These are phyloP conservation scores for Caradrina clavipalpis DNA, from an alignment of 2,888 invertebrate genomes.

Conservation along the genomic window DNA sequence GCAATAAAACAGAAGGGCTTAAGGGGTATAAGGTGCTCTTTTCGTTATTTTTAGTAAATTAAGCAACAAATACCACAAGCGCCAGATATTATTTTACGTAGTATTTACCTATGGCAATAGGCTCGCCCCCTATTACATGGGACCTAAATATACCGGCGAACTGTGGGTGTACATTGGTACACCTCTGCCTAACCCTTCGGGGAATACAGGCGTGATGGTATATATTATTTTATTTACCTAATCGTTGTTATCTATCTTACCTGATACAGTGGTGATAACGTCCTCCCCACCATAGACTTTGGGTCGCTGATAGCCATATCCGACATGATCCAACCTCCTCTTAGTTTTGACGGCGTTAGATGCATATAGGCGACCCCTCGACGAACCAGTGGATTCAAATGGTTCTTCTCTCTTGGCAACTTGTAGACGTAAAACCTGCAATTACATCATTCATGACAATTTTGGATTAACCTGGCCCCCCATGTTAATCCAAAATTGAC, in stretches of 20 bases:
- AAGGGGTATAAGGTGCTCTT: background rate
- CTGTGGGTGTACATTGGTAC: no score
- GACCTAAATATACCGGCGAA: no score
- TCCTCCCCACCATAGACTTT: slow-evolving; percentile 92
- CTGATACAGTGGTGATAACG: slow-evolving; percentile 91
- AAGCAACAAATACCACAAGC: background rate
- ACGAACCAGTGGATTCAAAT: slow-evolving; percentile 88
- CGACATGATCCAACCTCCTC: slow-evolving; percentile 93
- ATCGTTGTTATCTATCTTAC: slow-evolving; percentile 53
- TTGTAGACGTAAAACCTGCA: slow-evolving; percentile 96
- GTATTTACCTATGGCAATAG: no score
- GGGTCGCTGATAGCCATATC: slow-evolving; percentile 91
- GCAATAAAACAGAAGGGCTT: no score
- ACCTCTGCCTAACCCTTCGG: no score
- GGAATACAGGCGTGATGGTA: no score
- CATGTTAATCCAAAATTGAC: no score
- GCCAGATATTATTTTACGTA: background rate
- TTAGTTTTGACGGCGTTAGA: slow-evolving; percentile 91
- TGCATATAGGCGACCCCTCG: slow-evolving; percentile 93
- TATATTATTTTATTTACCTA: no score
- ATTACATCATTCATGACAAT: slow-evolving; percentile 29
- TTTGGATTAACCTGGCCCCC: no score
- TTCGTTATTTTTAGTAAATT: background rate
- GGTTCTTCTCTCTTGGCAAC: slow-evolving; percentile 92
- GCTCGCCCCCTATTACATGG: no score